phyloP scores from a whole-genome alignment of 2,797 vertebrate genomes.

The Setipinna tenuifilis region DNA sequence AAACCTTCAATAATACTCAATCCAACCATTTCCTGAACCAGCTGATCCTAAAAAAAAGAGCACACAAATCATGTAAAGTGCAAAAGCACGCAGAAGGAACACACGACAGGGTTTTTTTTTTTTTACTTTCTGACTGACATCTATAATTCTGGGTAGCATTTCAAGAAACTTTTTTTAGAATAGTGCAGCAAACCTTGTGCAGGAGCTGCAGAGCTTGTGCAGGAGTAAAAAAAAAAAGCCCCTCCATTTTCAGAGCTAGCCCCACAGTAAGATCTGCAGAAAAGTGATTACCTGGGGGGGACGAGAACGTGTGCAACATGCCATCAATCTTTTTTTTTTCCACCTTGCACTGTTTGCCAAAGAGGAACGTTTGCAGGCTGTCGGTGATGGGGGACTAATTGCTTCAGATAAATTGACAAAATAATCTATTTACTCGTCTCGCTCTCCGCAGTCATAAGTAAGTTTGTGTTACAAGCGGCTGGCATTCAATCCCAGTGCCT shows the following conservation, averaged over 20 bases:
- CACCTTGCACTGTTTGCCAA: not conserved
- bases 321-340: slow-evolving; percentile 14
- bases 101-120: too few species aligned
- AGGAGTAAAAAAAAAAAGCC: not conserved
- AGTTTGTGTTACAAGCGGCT: not conserved
- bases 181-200: not conserved
- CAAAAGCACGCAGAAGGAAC: too few species aligned
- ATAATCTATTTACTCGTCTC: not conserved
- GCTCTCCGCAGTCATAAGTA: not conserved
- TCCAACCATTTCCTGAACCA: too few species aligned
- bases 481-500: not conserved
- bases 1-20: too few species aligned
- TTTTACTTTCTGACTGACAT: too few species aligned
- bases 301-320: not conserved
- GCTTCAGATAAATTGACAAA: not conserved
- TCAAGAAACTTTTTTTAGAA: not conserved
- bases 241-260: not conserved
- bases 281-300: not conserved
- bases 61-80: too few species aligned
- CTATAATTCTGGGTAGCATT: not conserved
- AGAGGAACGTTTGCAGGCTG: not conserved
- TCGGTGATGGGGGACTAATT: not conserved
- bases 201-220: not conserved
- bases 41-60: too few species aligned
- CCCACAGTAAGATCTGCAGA: not conserved